Evolutionary conservation across 2,888 invertebrate species (phyloP).

Genomic region (Bimastos eiseni): DNA sequence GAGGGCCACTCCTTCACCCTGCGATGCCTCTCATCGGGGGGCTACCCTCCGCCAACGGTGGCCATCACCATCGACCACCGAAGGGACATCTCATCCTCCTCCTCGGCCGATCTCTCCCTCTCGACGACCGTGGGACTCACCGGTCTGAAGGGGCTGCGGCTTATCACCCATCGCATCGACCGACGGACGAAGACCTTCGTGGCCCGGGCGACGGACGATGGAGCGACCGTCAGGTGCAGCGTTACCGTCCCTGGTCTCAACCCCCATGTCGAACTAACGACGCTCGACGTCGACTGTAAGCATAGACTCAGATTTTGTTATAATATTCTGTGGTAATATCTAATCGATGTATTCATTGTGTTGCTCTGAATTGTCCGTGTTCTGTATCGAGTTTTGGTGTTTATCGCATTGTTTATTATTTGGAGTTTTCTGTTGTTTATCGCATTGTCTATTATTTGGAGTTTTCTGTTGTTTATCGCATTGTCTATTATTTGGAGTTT

Average conservation of each 20-base stretch:
- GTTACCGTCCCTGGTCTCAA: constrained; percentile 36
- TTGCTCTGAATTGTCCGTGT: no score
- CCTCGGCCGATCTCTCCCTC: constrained; percentile 30
- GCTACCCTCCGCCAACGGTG: constrained; percentile 34
- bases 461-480: no score
- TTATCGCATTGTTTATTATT: no score
- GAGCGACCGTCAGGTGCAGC: constrained; percentile 33
- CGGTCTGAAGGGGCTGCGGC: constrained; percentile 31
- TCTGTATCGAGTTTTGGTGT: no score
- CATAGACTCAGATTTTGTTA: no score
- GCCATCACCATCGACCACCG: constrained; percentile 32
- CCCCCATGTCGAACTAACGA: constrained; percentile 26
- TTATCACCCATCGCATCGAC: constrained; percentile 32
- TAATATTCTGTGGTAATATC: no score
- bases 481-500: no score
- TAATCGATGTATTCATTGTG: no score
- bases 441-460: no score
- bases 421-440: no score
- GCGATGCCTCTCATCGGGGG: constrained; percentile 36
- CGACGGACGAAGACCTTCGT: constrained; percentile 27
- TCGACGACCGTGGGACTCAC: constrained; percentile 17
- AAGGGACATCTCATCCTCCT: no score
- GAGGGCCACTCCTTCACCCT: constrained; percentile 34
- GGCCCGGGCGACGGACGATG: constrained; percentile 32
- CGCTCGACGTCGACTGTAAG: constrained; percentile 37